These are phyloP conservation scores for Pyrochroa serraticornis DNA, from an alignment of 2,888 invertebrate genomes.

Conservation along the genomic window DNA sequence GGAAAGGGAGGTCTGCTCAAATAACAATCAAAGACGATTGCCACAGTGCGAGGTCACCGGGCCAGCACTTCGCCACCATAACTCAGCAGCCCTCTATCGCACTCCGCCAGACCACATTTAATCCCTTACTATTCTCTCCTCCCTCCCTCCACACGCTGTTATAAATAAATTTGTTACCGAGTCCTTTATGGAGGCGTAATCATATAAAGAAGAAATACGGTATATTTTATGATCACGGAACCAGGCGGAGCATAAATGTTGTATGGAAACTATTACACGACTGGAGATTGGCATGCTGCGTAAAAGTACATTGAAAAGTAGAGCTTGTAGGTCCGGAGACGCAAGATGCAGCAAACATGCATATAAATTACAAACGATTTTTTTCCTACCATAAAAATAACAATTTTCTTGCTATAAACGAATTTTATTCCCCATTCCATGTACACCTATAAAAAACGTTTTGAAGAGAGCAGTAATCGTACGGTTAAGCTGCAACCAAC, in stretches of 20 bases:
- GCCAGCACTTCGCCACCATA: conserved; percentile 45
- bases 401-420: conserved; percentile 50
- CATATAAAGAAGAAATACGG: conserved; percentile 54
- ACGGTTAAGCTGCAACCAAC: conserved; percentile 44
- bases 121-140: conserved; percentile 45
- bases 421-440: conserved; percentile 48
- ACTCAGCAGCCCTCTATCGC: conserved; percentile 52
- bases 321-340: conserved; percentile 20
- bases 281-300: conserved; percentile 40
- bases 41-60: conserved; percentile 43
- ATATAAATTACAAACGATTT: conserved; percentile 48
- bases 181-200: conserved; percentile 51
- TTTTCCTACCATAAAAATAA: conserved; percentile 49
- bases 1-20: conserved; percentile 49
- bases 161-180: conserved; percentile 53
- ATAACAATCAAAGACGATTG: conserved; percentile 54
- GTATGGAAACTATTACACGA: conserved; percentile 39
- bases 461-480: conserved; percentile 47
- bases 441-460: conserved; percentile 46
- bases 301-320: conserved; percentile 27
- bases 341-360: conserved; percentile 39
- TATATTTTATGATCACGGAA: conserved; percentile 51
- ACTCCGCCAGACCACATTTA: conserved; percentile 50
- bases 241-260: conserved; percentile 44
- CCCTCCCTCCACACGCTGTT: conserved; percentile 40